Evolutionary conservation across 2,113 vertebrate genomes (phyloP).

Genomic region (Alces alces): DNA sequence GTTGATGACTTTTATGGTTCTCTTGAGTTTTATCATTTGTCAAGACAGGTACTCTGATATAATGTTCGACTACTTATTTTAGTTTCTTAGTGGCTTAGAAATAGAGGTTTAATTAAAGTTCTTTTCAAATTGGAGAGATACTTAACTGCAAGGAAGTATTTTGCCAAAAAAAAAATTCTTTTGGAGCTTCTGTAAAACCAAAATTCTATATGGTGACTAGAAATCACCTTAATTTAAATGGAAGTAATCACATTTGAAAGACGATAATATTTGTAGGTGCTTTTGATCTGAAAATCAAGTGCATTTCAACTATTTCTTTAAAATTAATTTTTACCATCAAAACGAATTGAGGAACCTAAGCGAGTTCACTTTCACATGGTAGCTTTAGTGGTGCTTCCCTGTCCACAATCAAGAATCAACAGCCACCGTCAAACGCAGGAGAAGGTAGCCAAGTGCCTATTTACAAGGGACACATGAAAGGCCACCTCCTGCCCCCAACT

Average conservation of each 20-base stretch:
- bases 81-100: neutral
- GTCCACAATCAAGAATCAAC: neutral
- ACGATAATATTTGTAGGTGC: neutral
- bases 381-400: neutral
- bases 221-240: neutral
- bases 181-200: neutral
- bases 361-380: neutral
- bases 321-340: neutral
- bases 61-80: neutral
- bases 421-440: neutral
- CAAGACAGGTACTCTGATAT: neutral
- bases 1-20: neutral
- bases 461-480: neutral
- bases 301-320: conserved; percentile 11
- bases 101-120: conserved; percentile 26
- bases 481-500: neutral
- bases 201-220: neutral
- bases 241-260: neutral
- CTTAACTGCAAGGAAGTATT: neutral
- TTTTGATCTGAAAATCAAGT: neutral
- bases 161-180: neutral
- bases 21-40: conserved; percentile 15
- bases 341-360: neutral
- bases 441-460: neutral
- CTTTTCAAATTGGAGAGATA: conserved; percentile 1